Conservation (phyloP, 2,113 vertebrate species). For the Protobothrops flavoviridis region DNA sequence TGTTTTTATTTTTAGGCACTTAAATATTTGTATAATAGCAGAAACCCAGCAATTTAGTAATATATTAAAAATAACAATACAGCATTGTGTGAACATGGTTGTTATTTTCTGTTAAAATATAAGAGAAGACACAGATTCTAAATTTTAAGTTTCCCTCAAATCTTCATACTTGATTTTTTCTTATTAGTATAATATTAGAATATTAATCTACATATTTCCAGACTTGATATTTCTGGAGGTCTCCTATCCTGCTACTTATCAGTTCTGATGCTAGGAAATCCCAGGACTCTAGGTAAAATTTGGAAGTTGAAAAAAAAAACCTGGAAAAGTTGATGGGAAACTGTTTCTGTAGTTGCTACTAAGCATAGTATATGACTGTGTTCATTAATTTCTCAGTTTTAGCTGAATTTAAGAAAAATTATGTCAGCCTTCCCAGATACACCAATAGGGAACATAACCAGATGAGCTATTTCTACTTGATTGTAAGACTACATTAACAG, state of each 20-base stretch:
- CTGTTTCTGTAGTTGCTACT: neutral
- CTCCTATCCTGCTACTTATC: neutral
- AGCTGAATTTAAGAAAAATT: neutral
- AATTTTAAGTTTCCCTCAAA: neutral
- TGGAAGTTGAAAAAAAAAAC: neutral
- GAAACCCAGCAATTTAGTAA: neutral
- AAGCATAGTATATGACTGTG: neutral
- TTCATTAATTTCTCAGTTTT: neutral
- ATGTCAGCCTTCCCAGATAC: neutral
- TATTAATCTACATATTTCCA: neutral
- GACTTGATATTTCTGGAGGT: neutral
- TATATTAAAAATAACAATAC: neutral
- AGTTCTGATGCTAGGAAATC: neutral
- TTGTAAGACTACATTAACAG: neutral
- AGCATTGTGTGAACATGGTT: neutral
- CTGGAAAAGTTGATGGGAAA: neutral
- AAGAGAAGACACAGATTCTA: neutral
- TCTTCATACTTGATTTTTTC: neutral
- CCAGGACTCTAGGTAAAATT: neutral
- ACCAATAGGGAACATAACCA: neutral
- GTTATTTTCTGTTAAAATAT: neutral
- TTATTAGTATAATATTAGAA: neutral
- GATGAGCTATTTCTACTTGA: neutral
- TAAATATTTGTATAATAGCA: neutral
- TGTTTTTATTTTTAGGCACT: neutral